Base-by-base conservation (phyloP, 2,113 vertebrate species). In the Dunckerocampus dactyliophorus region DNA sequence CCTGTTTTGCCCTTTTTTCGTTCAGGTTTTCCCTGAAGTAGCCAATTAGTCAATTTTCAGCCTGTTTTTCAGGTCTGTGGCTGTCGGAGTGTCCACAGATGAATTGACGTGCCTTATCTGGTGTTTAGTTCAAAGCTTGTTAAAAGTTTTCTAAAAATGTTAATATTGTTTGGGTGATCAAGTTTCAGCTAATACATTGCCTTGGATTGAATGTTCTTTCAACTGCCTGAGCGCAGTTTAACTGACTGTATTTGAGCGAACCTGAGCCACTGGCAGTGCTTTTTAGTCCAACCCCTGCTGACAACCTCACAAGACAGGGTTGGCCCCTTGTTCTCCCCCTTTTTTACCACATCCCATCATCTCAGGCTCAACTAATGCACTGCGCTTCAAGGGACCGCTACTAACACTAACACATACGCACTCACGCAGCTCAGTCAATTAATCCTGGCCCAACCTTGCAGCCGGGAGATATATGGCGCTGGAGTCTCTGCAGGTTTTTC, bases 381-480 rank as follows among this genome's bases (percentile, higher is more conserved):
- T 51, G 28, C 19, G 78, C 75, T 87, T 77, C 83, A 62, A 78
- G 82, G 76, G 76, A 84, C 67, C 58, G 60, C 7, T 14, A 43
- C 39, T 12, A 14, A 43, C 39, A 43, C 39, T 14, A 43, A 43
- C 70, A 60, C 49, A 71, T 42, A 70, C 52, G 67, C 63, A 60
- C 28, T 66, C 24, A 58, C 54, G 37, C 43, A 48, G 61, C 65
- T 77, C 76, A 82, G 82, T 83, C 85, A 87, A 87, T 85, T 85
- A 87, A 82, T 83, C 72, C 67, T 68, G 78, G 80, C 80, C 80
- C 80, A 84, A 85, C 82, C 82, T 83, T 83, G 76, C 81, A 80
- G 84, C 77, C 72, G 79, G 75, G 76, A 81, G 77, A 86, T 85
- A 85, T 86, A 86, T 85, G 85, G 71, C 77, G 78, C 39, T 75